Conservation (phyloP, 2,797 vertebrate genomes). For the Morelia viridis region DNA sequence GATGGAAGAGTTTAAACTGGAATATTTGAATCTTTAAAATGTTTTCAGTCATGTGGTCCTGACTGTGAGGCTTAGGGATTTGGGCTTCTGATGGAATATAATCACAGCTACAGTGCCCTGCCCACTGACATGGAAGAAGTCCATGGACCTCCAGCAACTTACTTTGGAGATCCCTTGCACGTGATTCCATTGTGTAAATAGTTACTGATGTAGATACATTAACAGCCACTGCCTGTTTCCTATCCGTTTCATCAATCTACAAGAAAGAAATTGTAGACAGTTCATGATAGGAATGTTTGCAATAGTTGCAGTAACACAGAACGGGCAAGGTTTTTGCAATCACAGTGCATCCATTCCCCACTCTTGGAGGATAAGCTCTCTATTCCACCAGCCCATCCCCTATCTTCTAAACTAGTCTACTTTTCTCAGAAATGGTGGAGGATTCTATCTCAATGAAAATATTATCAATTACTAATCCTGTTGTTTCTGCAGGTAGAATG, state of each 20-base stretch:
- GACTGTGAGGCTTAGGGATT: neutral
- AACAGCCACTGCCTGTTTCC: neutral
- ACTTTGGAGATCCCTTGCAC: too few relatives aligned
- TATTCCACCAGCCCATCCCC: neutral
- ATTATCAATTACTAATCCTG: neutral
- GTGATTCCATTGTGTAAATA: neutral
- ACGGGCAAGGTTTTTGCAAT: neutral
- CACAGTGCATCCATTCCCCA: neutral
- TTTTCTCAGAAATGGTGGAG: neutral
- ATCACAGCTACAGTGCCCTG: neutral
- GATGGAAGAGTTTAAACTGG: neutral
- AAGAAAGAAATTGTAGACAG: neutral
- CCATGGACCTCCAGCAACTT: neutral
- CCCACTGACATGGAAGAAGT: neutral
- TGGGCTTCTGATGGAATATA: neutral
- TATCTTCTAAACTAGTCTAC: neutral
- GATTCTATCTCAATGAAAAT: neutral
- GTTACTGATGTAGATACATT: neutral
- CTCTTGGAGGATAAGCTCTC: neutral
- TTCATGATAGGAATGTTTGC: neutral
- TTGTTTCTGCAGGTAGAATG: neutral
- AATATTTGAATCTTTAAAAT: neutral
- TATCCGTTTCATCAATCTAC: neutral
- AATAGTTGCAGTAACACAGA: neutral
- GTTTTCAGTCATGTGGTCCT: neutral